Evolutionary conservation across 2,888 invertebrate species (phyloP).

Genomic region (Tenodera sinensis): DNA sequence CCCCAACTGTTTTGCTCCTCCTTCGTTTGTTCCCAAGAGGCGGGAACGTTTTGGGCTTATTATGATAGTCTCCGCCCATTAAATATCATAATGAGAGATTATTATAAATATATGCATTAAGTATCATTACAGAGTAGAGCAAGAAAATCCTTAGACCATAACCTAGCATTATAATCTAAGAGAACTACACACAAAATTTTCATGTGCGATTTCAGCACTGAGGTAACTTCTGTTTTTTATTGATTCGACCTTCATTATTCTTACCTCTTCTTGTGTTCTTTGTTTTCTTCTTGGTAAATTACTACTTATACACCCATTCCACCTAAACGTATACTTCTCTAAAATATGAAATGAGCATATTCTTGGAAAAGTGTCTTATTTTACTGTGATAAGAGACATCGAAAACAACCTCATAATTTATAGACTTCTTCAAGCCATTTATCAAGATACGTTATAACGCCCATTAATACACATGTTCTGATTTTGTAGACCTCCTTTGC

Average conservation of each 20-base stretch:
- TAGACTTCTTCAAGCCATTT: no score
- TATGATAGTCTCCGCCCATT: neutral
- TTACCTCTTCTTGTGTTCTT: neutral
- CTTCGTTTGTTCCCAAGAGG: neutral
- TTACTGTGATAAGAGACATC: neutral
- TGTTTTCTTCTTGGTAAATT: neutral
- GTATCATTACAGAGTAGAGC: neutral
- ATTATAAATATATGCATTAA: neutral
- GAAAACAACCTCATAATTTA: neutral
- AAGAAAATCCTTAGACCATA: neutral
- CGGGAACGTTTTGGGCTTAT: neutral
- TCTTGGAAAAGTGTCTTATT: neutral
- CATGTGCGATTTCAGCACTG: neutral
- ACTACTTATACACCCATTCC: no score
- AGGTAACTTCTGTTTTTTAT: neutral
- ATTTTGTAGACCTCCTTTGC: no score
- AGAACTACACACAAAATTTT: neutral
- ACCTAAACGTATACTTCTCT: neutral
- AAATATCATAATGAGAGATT: neutral
- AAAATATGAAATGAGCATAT: neutral
- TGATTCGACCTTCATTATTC: neutral
- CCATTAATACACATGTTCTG: no score
- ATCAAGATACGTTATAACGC: no score
- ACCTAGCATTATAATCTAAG: neutral
- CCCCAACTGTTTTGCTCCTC: neutral